Evolutionary conservation across 2,888 invertebrate species (phyloP).

Genomic region (Eupeodes luniger): DNA sequence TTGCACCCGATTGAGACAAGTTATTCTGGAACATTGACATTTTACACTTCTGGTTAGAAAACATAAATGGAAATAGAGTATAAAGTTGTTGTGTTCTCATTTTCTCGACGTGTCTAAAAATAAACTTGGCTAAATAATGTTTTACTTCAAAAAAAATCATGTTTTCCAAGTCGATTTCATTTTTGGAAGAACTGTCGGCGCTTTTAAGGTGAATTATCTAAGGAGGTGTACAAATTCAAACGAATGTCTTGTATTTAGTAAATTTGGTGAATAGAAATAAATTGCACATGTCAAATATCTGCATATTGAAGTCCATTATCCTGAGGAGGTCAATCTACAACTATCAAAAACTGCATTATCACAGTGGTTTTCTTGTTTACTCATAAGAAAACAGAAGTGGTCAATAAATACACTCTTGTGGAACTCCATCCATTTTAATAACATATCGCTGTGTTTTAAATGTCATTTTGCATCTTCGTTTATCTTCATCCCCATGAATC

Average conservation of each 20-base stretch:
- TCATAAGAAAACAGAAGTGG: background rate
- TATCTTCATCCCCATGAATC: background rate
- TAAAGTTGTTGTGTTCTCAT: slow-evolving; percentile 12
- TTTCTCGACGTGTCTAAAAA: slow-evolving; percentile 23
- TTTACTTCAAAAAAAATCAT: background rate
- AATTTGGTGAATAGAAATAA: no score
- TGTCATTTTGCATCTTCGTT: no score
- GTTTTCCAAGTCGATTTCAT: background rate
- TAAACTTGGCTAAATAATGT: slow-evolving; percentile 31
- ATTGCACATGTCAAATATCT: no score
- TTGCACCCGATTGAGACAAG: slow-evolving; percentile 28
- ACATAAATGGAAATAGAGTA: slow-evolving; percentile 30
- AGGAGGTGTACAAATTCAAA: no score
- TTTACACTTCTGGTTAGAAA: slow-evolving; percentile 29
- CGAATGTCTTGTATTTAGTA: no score
- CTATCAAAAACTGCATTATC: no score
- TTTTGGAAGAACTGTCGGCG: no score
- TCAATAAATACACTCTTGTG: background rate
- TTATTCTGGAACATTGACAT: slow-evolving; percentile 49
- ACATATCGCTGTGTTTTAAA: background rate
- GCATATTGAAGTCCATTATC: no score
- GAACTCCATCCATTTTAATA: background rate
- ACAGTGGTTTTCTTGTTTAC: no score
- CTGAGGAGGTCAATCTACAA: no score
- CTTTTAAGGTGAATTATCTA: no score